These are phyloP conservation scores for Apis cerana DNA, from an alignment of 1,140 invertebrate species.

Conservation along the genomic window DNA sequence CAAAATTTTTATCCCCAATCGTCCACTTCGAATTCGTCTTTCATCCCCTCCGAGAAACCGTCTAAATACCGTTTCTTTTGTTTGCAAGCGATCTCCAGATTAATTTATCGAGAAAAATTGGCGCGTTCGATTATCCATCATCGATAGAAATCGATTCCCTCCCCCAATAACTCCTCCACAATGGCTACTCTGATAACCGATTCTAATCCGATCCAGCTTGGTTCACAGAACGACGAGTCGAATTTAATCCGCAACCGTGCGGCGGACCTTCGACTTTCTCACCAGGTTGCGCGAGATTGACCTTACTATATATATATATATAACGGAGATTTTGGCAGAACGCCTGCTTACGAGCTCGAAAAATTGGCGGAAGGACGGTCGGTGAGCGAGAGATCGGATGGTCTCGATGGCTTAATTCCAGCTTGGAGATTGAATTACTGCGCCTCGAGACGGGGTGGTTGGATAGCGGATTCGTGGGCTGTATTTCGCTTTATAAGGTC, in stretches of 20 bases:
- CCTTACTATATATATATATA: neutral
- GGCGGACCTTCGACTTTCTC: no score
- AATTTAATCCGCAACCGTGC: constrained; percentile 52
- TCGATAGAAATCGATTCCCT: constrained; percentile 53
- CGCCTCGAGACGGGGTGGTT: no score
- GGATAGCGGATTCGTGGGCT: neutral
- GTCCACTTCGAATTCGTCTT: no score
- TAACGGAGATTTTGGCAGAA: constrained; percentile 18
- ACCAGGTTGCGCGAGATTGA: no score
- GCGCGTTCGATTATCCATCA: neutral
- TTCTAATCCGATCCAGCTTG: constrained; percentile 61
- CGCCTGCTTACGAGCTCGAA: constrained; percentile 11
- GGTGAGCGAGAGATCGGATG: neutral
- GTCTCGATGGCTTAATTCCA: constrained; percentile 33
- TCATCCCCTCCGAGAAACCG: no score
- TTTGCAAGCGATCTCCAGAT: no score
- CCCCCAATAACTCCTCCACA: constrained; percentile 49
- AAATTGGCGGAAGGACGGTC: neutral
- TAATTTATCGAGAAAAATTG: constrained; percentile 23
- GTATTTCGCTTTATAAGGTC: neutral
- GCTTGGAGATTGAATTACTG: constrained; percentile 22
- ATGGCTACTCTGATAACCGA: constrained; percentile 41
- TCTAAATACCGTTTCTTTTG: no score
- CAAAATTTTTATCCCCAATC: no score
- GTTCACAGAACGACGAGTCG: constrained; percentile 60